These are phyloP conservation scores for Boulengeromyrus knoepffleri DNA, from an alignment of 2,113 vertebrate species.

Conservation along the genomic window DNA sequence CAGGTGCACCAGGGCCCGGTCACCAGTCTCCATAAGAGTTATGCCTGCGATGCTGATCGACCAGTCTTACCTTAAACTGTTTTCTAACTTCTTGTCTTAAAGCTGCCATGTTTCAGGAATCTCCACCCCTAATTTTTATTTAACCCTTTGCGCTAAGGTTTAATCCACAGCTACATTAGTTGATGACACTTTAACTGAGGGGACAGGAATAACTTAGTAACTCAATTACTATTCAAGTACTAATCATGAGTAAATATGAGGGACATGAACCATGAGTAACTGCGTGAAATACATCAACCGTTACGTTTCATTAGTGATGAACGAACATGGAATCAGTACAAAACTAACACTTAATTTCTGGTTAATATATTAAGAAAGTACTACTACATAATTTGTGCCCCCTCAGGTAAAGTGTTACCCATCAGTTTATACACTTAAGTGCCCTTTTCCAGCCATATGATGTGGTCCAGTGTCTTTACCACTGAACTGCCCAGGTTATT, in stretches of 20 bases:
- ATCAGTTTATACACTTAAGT: background rate
- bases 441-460: background rate
- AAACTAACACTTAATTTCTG: background rate
- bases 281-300: background rate
- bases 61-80: background rate
- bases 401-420: background rate
- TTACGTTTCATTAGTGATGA: background rate
- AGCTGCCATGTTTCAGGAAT: background rate
- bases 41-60: background rate
- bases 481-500: background rate
- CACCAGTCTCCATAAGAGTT: background rate
- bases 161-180: background rate
- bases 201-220: background rate
- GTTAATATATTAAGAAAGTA: background rate
- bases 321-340: background rate
- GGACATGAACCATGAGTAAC: background rate
- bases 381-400: background rate
- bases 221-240: background rate
- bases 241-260: background rate
- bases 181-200: background rate
- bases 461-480: background rate
- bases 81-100: background rate
- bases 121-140: background rate
- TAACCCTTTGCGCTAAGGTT: background rate
- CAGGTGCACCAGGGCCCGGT: background rate